Base-by-base conservation (phyloP, 2,888 invertebrate species). In the Schizaphis graminum region DNA sequence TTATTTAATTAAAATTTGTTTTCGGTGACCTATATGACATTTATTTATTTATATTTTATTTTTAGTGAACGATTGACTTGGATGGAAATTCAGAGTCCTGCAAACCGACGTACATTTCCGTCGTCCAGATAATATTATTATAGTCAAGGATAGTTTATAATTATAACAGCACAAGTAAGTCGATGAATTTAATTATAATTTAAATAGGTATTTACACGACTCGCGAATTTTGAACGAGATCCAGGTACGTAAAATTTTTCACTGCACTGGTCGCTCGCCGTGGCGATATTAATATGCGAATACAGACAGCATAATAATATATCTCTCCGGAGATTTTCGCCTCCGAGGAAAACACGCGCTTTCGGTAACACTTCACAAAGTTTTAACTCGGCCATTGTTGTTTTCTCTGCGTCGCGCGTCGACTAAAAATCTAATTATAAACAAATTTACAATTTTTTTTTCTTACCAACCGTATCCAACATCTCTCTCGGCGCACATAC, bases 371-470 rank as follows among this genome's bases (percentile, higher is more conserved):
- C 89, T 67, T 90, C 44, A 26, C 47, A 90, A 67, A 89, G 35
- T 44, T 67, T 89, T 61, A 41, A 3, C n/a, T 21, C 21, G 26
- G 7, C 61, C 47, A 90, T 90, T 47, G 61, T 67, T 67, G 47
- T 90, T 90, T 61, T 61, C 47, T 24, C 3, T 26, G 0, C 24
- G 41, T 41, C 89, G 57, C 77, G 21, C 35, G 77, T 77, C 35
- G 8, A 35, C 77, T 16, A 8, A n/a, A 90, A 90, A 90, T 67
- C 90, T 90, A 90, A 90, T 90, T 90, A 90, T n/a, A 47, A 90
- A 90, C 90, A 67, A 90, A 90, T 67, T 61, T 61, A 67, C 67
- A 67, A 35, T 35, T n/a, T 47, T 89, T 89, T 89, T 44, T 85
- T 44, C 26, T 85, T 85, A 28, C 3, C 28, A 21, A 49, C 86